Conservation (phyloP, 2,113 vertebrate species). For the Perca flavescens region DNA sequence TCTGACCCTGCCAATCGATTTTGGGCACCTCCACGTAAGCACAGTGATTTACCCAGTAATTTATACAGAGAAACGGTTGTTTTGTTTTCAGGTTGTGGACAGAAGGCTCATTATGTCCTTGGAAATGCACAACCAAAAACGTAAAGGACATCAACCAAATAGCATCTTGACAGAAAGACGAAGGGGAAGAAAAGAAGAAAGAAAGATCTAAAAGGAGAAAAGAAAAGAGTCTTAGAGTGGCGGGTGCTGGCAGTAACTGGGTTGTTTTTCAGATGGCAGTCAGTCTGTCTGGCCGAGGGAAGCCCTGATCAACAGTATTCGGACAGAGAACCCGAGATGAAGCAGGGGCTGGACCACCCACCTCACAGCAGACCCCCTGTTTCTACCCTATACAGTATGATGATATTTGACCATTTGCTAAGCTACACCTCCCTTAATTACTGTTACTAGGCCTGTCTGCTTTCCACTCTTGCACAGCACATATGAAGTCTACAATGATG, state of each 20-base stretch:
- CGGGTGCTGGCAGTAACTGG: slow-evolving; percentile 36
- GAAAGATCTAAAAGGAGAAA: neutral
- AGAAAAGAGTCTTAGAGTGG: slow-evolving; percentile 3
- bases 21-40: slow-evolving; percentile 36
- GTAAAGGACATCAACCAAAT: slow-evolving; percentile 56
- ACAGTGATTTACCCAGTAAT: slow-evolving; percentile 41
- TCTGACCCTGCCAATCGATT: slow-evolving; percentile 44
- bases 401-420: neutral
- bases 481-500: neutral
- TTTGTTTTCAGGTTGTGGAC: slow-evolving; percentile 68
- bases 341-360: slow-evolving; percentile 59
- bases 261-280: slow-evolving; percentile 61
- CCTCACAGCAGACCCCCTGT: slow-evolving; percentile 6
- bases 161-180: slow-evolving; percentile 53
- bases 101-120: slow-evolving; percentile 61
- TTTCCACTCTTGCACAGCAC: neutral
- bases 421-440: neutral
- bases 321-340: slow-evolving; percentile 26
- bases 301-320: slow-evolving; percentile 41
- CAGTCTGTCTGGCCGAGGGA: slow-evolving; percentile 40
- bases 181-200: slow-evolving; percentile 20
- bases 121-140: slow-evolving; percentile 49
- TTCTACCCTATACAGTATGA: neutral
- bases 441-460: neutral
- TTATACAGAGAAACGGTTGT: slow-evolving; percentile 49